These are phyloP conservation scores for Drosophila azteca DNA, from an alignment of 1,140 invertebrate species.

Conservation along the genomic window DNA sequence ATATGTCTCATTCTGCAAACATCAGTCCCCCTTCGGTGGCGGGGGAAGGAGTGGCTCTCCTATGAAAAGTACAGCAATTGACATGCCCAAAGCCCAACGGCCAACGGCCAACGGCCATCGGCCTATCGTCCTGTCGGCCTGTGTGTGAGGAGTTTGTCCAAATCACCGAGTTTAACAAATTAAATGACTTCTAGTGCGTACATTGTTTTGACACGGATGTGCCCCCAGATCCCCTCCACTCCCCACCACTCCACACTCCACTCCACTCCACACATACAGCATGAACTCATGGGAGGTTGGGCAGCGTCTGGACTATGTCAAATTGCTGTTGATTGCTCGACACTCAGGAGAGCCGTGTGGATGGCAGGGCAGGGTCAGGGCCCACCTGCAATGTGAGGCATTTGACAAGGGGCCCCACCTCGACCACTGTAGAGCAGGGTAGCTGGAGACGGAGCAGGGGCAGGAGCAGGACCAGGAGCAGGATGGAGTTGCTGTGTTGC, in stretches of 20 bases:
- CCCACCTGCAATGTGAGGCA: conserved; percentile 55
- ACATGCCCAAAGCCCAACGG: conserved; percentile 19
- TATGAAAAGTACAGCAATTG: conserved; percentile 26
- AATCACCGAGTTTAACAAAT: conserved; percentile 83
- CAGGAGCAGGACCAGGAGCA: no score
- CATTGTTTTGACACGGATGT: conserved; percentile 82
- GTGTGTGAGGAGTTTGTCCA: conserved; percentile 52
- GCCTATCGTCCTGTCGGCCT: background rate
- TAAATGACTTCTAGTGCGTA: conserved; percentile 83
- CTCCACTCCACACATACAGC: background rate
- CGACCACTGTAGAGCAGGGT: no score
- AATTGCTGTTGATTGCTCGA: conserved; percentile 81
- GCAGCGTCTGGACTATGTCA: conserved; percentile 66
- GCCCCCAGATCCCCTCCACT: background rate
- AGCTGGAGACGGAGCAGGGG: no score
- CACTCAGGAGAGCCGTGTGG: conserved; percentile 8
- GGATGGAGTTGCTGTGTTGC: no score
- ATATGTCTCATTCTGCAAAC: conserved; percentile 6
- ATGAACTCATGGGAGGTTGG: conserved; percentile 10
- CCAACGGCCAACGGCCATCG: no score
- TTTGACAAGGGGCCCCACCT: conserved; percentile 33
- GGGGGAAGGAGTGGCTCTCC: no score
- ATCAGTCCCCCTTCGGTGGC: conserved; percentile 4
- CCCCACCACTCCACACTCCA: background rate
- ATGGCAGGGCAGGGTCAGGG: background rate